Evolutionary conservation across 2,888 invertebrate species (phyloP).

Genomic region (Clusia tigrina): DNA sequence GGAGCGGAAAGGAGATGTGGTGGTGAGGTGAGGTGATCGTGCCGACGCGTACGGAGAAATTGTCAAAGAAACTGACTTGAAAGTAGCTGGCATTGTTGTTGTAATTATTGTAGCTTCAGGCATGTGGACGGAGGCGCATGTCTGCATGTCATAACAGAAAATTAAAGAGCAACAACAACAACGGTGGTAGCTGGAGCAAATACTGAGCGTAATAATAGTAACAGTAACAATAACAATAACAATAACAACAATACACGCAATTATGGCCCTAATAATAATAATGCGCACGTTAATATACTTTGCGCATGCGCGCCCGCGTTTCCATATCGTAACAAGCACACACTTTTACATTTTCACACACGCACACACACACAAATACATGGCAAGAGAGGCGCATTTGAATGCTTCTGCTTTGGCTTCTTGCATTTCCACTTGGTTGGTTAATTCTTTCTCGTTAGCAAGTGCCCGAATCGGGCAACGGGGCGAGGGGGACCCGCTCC

Average conservation of each 20-base stretch:
- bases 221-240: constrained; percentile 1
- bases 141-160: not conserved
- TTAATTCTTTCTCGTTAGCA: not conserved
- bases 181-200: too few species aligned
- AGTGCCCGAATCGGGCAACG: not conserved
- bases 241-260: not conserved
- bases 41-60: not conserved
- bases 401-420: not conserved
- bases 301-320: constrained; percentile 22
- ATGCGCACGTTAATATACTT: constrained; percentile 23
- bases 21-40: not conserved
- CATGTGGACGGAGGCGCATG: not conserved
- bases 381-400: constrained; percentile 1
- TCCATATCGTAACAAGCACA: not conserved
- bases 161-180: not conserved
- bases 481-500: too few species aligned
- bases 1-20: not conserved
- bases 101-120: not conserved
- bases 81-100: constrained; percentile 5
- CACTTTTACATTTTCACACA: not conserved
- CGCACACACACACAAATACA: too few species aligned
- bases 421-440: constrained; percentile 14
- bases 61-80: constrained; percentile 13
- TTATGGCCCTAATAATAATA: constrained; percentile 6
- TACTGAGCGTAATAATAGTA: not conserved